These are phyloP conservation scores for Ammodytes dubius DNA, from an alignment of 2,113 vertebrate species.

Conservation along the genomic window DNA sequence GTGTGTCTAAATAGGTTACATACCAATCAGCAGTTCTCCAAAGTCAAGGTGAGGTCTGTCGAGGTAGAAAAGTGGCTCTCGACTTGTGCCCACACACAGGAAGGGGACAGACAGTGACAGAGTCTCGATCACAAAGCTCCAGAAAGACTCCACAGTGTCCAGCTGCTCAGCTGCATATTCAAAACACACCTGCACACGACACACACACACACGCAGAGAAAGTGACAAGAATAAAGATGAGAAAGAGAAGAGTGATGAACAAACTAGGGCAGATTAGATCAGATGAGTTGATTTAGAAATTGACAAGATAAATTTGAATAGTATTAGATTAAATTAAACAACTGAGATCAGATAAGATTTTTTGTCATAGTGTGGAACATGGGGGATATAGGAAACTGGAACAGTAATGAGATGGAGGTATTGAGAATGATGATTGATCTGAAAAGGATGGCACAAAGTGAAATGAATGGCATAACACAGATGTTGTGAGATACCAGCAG, in stretches of 20 bases:
- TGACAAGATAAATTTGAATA: not conserved
- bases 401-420: not conserved
- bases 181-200: conserved; percentile 85
- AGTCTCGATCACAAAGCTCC: conserved; percentile 89
- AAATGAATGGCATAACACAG: not conserved
- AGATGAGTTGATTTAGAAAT: not conserved
- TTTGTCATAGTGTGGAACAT: not conserved
- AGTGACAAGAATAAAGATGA: not conserved
- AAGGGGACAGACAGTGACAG: conserved; percentile 87
- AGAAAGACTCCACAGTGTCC: conserved; percentile 88
- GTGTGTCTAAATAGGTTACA: conserved; percentile 22
- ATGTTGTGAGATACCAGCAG: not conserved
- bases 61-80: conserved; percentile 87
- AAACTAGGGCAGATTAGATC: not conserved
- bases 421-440: not conserved
- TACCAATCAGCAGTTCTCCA: conserved; percentile 87
- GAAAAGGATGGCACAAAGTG: not conserved
- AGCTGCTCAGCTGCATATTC: conserved; percentile 85
- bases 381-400: not conserved
- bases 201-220: conserved; percentile 12
- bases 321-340: not conserved
- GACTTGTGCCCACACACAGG: conserved; percentile 87
- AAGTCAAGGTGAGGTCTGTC: conserved; percentile 87
- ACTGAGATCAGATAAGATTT: not conserved
- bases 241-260: not conserved